Conservation (phyloP, 2,797 vertebrate species). For the Tenualosa thibaudeaui region DNA sequence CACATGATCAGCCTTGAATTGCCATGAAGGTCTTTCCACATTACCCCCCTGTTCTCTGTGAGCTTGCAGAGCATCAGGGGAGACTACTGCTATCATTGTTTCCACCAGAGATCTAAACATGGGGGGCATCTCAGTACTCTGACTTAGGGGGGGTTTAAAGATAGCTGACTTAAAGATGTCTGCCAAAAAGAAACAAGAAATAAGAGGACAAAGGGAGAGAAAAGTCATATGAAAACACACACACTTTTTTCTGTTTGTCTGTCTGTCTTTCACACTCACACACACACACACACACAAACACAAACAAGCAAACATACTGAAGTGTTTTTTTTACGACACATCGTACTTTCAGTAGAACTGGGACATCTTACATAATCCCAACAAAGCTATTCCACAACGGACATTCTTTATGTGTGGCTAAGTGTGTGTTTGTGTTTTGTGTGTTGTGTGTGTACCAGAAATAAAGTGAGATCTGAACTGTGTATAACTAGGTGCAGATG, state of each 20-base stretch:
- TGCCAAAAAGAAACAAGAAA: not conserved
- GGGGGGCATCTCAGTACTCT: too few species aligned
- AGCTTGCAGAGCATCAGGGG: too few species aligned
- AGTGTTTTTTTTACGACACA: not conserved
- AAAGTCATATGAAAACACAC: not conserved
- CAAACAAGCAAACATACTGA: not conserved
- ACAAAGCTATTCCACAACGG: not conserved
- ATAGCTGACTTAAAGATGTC: too few species aligned
- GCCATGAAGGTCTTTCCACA: too few species aligned
- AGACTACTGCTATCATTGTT: too few species aligned
- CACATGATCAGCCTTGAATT: too few species aligned
- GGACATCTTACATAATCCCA: not conserved
- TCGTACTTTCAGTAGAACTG: conserved; percentile 1
- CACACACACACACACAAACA: not conserved
- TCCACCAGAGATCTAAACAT: too few species aligned
- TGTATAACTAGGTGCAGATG: conserved; percentile 62
- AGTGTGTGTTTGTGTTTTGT: not conserved
- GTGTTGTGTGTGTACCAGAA: not conserved
- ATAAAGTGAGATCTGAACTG: conserved; percentile 26
- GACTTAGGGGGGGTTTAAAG: too few species aligned
- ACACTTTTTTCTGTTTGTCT: not conserved
- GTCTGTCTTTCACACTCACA: not conserved
- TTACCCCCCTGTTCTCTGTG: too few species aligned
- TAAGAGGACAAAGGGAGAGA: not conserved
- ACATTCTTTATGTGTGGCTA: not conserved